Conservation (phyloP, 2,888 invertebrate genomes). For the Carterocephalus palaemon region DNA sequence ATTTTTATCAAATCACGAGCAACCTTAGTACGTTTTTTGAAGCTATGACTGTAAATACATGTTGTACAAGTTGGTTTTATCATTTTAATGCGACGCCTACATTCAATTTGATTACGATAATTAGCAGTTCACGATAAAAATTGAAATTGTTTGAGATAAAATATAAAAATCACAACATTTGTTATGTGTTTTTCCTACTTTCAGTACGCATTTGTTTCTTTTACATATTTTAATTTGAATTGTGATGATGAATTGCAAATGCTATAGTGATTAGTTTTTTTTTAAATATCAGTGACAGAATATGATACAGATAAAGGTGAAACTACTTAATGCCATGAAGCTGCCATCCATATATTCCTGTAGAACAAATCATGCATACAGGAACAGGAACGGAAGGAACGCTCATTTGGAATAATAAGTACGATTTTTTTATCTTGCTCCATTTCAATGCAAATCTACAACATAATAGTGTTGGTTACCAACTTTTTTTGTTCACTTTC, state of each 20-base stretch:
- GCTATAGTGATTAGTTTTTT: constrained; percentile 5
- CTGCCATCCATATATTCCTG: constrained; percentile 30
- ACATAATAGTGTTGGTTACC: constrained; percentile 44
- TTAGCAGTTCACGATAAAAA: constrained; percentile 15
- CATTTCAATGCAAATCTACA: constrained; percentile 9
- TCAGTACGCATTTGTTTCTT: constrained; percentile 1
- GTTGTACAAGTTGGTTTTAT: constrained; percentile 12
- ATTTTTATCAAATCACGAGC: background rate
- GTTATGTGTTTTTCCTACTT: constrained; percentile 14
- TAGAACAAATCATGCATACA: constrained; percentile 52
- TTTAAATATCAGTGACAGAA: constrained; percentile 17
- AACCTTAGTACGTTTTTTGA: background rate
- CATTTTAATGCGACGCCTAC: constrained; percentile 10
- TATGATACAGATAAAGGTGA: constrained; percentile 40
- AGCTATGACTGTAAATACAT: constrained; percentile 29
- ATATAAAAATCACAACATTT: constrained; percentile 18
- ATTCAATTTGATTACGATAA: constrained; percentile 7
- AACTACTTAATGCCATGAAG: constrained; percentile 50
- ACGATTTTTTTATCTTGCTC: constrained; percentile 32
- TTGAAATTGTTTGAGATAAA: constrained; percentile 5
- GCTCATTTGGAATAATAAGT: constrained; percentile 59
- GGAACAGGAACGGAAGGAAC: constrained; percentile 55
- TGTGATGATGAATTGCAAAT: constrained; percentile 3
- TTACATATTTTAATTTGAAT: background rate
- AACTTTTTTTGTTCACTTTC: constrained; percentile 68